Evolutionary conservation across 2,113 vertebrate genomes (phyloP), one percentile per base, ranked within the genome.

Genomic region (Nestor notabilis): DNA sequence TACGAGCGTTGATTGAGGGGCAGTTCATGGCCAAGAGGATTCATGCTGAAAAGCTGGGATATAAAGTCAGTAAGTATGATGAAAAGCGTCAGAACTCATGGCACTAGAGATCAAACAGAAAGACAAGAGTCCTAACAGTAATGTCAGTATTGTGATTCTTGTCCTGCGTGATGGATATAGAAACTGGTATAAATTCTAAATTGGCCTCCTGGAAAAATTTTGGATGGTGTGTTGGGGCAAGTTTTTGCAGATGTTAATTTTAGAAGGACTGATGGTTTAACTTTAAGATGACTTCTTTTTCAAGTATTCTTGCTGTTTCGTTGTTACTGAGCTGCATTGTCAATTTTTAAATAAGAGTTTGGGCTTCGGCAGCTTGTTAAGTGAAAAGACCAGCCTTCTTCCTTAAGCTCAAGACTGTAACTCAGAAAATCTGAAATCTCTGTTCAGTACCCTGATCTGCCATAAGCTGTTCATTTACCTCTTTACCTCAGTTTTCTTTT

Each of bases 11-110:
- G 96, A 97, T 99, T 4, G 99, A 99, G 97, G 99, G 99, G 86
- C 99, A 99, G 97, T 99, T 99, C 95, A 97, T 99, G 98, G 99
- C 99, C 91, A 99, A 99, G 96, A 98, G 99, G 94, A 97, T 99
- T 72, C 99, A 99, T 23, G 99, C 99, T 25, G 99, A 99, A 97
- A 97, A 97, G n/a, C 98, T 99, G 89, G 99, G 99, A 19, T 99
- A 99, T 92, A 98, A 96, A 98, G 98, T 99, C 97, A 85, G 99
- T 99, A 97, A 99, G 99, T 99, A 75, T 74, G 41, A 56, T 58
- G 50, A 61, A 41, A 55, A 70, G n/a, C 75, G 77, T 43, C 65
- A 66, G 63, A 72, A 21, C 47, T 58, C 55, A 63, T 63, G 72
- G 53, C 41, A 37, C 17, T 15, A 10, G 55, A 47, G 53, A 46